Conservation (phyloP, 2,113 vertebrate genomes). For the Percina caprodes region DNA sequence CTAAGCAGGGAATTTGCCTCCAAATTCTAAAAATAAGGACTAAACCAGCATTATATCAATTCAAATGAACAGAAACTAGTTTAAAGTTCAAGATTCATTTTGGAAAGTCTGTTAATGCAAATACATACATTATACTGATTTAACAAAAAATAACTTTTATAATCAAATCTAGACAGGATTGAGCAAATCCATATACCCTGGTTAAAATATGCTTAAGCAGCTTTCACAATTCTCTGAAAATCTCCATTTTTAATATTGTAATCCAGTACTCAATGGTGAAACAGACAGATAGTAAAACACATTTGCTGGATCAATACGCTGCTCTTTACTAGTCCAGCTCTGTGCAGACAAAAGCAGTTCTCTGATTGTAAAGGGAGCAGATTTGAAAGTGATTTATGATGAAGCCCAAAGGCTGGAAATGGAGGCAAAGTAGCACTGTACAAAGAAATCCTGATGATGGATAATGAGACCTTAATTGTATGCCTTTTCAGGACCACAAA, state of each 20-base stretch:
- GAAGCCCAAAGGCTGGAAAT: conserved; percentile 25
- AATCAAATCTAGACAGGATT: conserved; percentile 30
- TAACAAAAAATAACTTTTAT: conserved; percentile 1
- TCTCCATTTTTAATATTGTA: conserved; percentile 47
- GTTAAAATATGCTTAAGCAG: conserved; percentile 49
- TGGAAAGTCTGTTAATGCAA: neutral
- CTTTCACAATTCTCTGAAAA: conserved; percentile 39
- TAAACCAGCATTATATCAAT: neutral
- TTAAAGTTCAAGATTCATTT: neutral
- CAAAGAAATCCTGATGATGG: conserved; percentile 4
- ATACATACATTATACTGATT: neutral
- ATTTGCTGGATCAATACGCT: conserved; percentile 51
- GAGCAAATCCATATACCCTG: conserved; percentile 48
- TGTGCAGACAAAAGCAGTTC: conserved; percentile 20
- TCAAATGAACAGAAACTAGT: neutral
- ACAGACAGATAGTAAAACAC: conserved; percentile 19
- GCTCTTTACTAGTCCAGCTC: conserved; percentile 4
- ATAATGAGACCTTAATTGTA: conserved; percentile 28
- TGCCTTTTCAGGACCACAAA: conserved; percentile 8
- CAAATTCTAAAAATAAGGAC: neutral
- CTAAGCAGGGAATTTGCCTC: conserved; percentile 36
- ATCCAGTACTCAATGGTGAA: conserved; percentile 29
- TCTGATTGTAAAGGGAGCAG: neutral
- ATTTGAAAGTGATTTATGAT: conserved; percentile 37
- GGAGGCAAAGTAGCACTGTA: conserved; percentile 15